Evolutionary conservation across 2,888 invertebrate species (phyloP), one percentile per base, ranked within the genome.

Genomic region (Agelastica alni): DNA sequence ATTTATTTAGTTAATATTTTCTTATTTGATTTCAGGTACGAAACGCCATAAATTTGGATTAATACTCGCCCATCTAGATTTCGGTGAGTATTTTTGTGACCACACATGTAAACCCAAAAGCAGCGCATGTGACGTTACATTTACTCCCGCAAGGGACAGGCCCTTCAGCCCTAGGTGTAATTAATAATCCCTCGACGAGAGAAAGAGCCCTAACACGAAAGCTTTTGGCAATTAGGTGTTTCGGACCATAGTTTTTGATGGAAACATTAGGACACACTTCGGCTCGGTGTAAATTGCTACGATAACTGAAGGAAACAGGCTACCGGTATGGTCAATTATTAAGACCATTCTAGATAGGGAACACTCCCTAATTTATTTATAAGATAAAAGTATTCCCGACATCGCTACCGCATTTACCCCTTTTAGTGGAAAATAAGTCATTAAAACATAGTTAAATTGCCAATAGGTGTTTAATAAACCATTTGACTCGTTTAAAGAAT

Each of bases 221-320:
- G 75, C 75, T 74, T 75, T 74, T 70, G 70, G 74, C 74, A 73
- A 74, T 75, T 75, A 72, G 71, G 68, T 66, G 72, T 73, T 72
- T 68, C 70, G 71, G 66, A 69, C 67, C 68, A 60, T 66, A 63
- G 63, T 65, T 66, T 65, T 66, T 70, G 69, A 71, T 72, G 67
- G 71, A 71, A 68, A 70, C 70, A 72, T 72, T 71, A 71, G 67
- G 64, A 66, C 61, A 63, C 64, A 62, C 58, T 64, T 65, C 54
- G 59, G 37, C 6, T 66, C 68, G 68, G 69, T 69, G 68, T 68
- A 73, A 72, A 73, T 71, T 71, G 67, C 62, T 51, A 60, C 65
- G 70, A 66, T 71, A 71, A 70, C 66, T 59, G 59, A 61, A 60
- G 46, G 56, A 61, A 60, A 61, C 51, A 55, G 58, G 53, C 64